Percentiles rank a stretch among this genome's conserved stretches.
Conservation (phyloP, 1,140 invertebrate genomes). For the Drosophila rufa region DNA sequence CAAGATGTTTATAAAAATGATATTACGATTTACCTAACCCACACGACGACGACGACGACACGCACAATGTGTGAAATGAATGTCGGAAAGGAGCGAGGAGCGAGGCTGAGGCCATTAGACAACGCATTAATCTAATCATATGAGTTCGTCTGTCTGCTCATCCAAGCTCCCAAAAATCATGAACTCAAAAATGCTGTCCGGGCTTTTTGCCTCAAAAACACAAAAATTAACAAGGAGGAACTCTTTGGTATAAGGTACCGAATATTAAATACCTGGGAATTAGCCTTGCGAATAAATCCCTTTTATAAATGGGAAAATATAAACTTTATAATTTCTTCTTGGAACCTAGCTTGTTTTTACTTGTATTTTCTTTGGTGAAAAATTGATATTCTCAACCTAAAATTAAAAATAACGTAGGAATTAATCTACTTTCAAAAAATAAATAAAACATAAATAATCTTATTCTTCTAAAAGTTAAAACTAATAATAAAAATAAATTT, state of each 20-base stretch:
- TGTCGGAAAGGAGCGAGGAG: not conserved
- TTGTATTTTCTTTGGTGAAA: too few relatives aligned
- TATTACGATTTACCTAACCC: conserved; percentile 61
- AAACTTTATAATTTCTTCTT: not conserved
- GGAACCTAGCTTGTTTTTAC: too few relatives aligned
- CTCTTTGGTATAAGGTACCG: too few relatives aligned
- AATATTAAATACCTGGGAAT: not conserved
- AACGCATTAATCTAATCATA: conserved; percentile 82
- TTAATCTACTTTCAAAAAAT: too few relatives aligned
- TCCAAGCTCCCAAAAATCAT: conserved; percentile 58
- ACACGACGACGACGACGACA: conserved; percentile 21
- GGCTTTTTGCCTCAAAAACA: conserved; percentile 3
- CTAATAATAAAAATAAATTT: too few relatives aligned
- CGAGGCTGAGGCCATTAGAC: conserved; percentile 63
- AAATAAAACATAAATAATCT: too few relatives aligned
- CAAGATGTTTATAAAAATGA: conserved; percentile 53
- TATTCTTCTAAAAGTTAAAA: too few relatives aligned
- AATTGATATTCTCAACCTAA: too few relatives aligned
- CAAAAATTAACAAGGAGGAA: not conserved
- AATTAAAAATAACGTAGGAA: too few relatives aligned
- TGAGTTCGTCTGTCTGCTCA: conserved; percentile 48
- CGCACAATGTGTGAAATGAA: conserved; percentile 29
- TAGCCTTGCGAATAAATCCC: too few relatives aligned
- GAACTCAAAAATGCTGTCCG: conserved; percentile 65
- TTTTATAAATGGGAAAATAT: too few relatives aligned